Evolutionary conservation across 2,888 invertebrate species (phyloP), one percentile per base, ranked within the genome.

Genomic region (Campopleginae sp.): DNA sequence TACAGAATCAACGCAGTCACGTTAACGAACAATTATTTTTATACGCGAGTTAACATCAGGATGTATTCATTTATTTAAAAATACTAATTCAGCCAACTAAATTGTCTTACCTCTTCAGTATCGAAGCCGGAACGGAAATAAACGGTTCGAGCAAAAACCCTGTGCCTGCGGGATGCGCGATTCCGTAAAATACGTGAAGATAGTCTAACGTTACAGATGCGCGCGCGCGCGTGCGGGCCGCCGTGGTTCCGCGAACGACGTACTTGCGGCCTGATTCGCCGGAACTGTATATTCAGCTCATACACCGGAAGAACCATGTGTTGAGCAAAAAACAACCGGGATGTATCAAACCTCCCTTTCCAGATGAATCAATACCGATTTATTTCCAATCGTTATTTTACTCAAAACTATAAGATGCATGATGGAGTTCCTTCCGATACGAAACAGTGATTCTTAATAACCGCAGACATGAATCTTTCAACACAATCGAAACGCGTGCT

Each of bases 81-180:
- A 2, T 0, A 19, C 72, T 77, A 70, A 42, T 58, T 27, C 58
- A 77, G 82, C 61, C 31, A 27, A 58, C 14, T 0, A n/a, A 61
- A 44, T 61, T 76, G 74, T 82, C 83, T 83, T 86, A 83, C 90
- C 91, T 91, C 89, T 84, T 86, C 83, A 80, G 87, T 85, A 87
- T 87, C 86, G 88, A 85, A 85, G 88, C 86, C 82, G 88, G 86
- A 87, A 88, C 86, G 88, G 88, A 84, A 81, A 83, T 80, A 87
- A 84, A 84, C 84, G 81, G 80, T 87, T 87, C 82, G 76, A 65
- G 82, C 80, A 31, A 71, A 63, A 72, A 51, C 77, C 80, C 78
- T 71, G 58, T 63, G 63, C 80, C 78, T 71, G 58, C 68, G 63
- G 27, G 81, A 68, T 80, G 48, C 82, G 78, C 65, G 68, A 81